Evolutionary conservation across 2,888 invertebrate genomes (phyloP), one percentile per base, ranked within the genome.

Genomic region (Leptopilina drosophilae): DNA sequence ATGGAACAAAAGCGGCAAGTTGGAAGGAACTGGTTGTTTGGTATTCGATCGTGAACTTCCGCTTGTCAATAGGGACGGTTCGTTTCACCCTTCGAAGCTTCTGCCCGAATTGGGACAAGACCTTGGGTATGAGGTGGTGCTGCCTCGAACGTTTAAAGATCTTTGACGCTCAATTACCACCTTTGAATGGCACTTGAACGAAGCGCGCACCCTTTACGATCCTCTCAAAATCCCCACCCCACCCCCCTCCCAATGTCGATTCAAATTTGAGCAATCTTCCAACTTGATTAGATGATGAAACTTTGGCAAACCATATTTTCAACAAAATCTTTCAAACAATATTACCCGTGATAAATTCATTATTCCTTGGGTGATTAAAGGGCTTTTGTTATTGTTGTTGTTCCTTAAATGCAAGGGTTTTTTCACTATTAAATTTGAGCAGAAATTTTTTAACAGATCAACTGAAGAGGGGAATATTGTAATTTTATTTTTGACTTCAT

Each of bases 111-210:
- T 56, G 81, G 77, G 56, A 77, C 59, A 73, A 65, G 79, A 76
- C 80, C 67, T 49, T 9, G 49, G 69, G 77, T 77, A 75, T 33
- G 77, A 75, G 80, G 76, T 81, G 79, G 76, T 81, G 79, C 49
- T 42, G 49, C 59, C 46, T 49, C 83, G 83, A 87, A 86, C 87
- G 84, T 85, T 88, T 87, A 87, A 87, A 87, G 87, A 88, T 86
- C 86, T 87, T 87, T 87, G 86, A 88, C 85, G 87, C 87, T 86
- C 86, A 84, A 87, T 86, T 87, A 85, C 84, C 84, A 85, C 85
- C 83, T 81, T 80, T 86, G 84, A 88, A 87, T 83, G 78, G 84
- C 84, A 80, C 81, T 84, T 82, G 82, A 82, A 82, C 82, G 76
- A 65, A 14, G 76, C 65, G 76, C 65, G n/a, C 15, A 65, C 65